These are phyloP conservation scores for Istiophorus platypterus DNA, from an alignment of 2,113 vertebrate species.

Conservation along the genomic window DNA sequence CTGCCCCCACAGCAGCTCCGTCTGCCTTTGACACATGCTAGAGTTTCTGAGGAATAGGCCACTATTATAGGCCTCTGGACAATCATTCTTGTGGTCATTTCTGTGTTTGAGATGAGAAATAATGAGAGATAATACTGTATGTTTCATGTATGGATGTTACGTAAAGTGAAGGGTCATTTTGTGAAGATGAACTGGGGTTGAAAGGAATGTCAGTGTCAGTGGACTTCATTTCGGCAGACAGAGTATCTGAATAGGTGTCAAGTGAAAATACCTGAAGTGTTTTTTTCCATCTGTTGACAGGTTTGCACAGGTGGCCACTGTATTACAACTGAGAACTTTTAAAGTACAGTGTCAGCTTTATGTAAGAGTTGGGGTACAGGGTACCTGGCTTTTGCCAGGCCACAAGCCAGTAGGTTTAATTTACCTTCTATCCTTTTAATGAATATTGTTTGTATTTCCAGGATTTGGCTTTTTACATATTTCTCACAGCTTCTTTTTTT, in stretches of 20 bases:
- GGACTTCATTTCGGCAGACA: conserved; percentile 22
- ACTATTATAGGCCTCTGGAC: conserved; percentile 55
- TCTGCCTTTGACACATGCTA: conserved; percentile 84
- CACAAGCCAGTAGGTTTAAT: not conserved
- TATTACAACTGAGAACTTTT: conserved; percentile 16
- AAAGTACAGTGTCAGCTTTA: conserved; percentile 27
- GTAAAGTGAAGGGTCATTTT: conserved; percentile 25
- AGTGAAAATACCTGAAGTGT: conserved; percentile 38
- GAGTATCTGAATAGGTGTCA: conserved; percentile 27
- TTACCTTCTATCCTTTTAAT: not conserved
- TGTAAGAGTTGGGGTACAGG: not conserved
- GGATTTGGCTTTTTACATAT: too few relatives aligned
- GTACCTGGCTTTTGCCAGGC: not conserved
- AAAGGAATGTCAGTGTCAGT: conserved; percentile 39
- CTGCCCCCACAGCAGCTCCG: conserved; percentile 83
- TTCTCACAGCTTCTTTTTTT: too few relatives aligned
- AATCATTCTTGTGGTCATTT: conserved; percentile 48
- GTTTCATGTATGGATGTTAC: conserved; percentile 37
- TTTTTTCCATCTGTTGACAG: conserved; percentile 32
- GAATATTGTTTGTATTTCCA: not conserved
- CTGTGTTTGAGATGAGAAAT: conserved; percentile 48
- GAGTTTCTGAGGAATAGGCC: conserved; percentile 82
- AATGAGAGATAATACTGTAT: conserved; percentile 23
- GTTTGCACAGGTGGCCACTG: conserved; percentile 46
- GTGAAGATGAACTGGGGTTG: conserved; percentile 28